Conservation (phyloP, 2,113 vertebrate genomes). For the Xenus cinereus region DNA sequence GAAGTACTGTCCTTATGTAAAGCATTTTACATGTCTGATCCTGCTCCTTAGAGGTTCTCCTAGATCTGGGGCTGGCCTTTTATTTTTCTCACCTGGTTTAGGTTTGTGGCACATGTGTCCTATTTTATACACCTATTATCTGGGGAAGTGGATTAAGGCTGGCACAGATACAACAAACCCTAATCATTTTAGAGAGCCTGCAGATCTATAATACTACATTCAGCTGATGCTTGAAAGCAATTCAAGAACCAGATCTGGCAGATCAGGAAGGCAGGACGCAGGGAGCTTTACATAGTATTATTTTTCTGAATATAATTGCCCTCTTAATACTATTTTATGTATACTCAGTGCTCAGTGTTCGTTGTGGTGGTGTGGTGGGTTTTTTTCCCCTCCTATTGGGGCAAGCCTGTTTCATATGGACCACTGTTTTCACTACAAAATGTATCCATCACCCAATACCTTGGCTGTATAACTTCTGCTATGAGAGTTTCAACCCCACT, state of each 20-base stretch:
- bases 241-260: not conserved
- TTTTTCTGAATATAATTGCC: not conserved
- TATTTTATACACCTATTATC: slow-evolving; percentile 23
- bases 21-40: not conserved
- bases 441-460: not conserved
- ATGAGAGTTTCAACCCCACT: not conserved
- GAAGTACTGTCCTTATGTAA: not conserved
- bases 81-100: slow-evolving; percentile 2
- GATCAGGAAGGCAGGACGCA: not conserved
- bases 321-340: not conserved
- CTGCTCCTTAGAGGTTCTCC: not conserved
- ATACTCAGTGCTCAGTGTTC: not conserved
- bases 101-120: slow-evolving; percentile 5
- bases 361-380: not conserved
- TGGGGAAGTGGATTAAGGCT: slow-evolving; percentile 5
- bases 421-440: not conserved
- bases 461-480: not conserved
- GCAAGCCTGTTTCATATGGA: not conserved
- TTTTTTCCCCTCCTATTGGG: not conserved
- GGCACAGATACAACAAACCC: not conserved
- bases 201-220: not conserved
- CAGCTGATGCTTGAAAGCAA: slow-evolving; percentile 6
- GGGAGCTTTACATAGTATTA: not conserved
- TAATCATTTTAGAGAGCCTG: not conserved
- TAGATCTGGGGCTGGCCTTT: not conserved